Evolutionary conservation across 2,113 vertebrate species (phyloP).

Genomic region (Takifugu flavidus): DNA sequence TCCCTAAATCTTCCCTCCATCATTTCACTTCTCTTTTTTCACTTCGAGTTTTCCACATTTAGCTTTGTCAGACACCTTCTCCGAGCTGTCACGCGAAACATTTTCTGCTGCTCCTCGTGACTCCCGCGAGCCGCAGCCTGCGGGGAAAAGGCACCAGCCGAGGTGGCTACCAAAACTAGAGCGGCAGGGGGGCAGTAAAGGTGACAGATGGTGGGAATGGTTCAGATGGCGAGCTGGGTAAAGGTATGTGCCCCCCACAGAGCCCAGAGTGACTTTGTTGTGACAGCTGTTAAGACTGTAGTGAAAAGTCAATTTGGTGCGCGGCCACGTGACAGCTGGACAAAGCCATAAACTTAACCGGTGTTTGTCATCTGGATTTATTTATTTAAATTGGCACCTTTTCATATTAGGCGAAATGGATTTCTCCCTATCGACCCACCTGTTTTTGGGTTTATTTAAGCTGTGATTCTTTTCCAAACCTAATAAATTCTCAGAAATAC

Average conservation of each 20-base stretch:
- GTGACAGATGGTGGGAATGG: slow-evolving; percentile 33
- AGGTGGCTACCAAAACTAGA: slow-evolving; percentile 32
- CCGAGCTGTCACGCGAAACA: neutral
- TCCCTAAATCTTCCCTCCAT: neutral
- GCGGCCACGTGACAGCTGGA: slow-evolving; percentile 11
- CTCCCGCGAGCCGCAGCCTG: slow-evolving; percentile 8
- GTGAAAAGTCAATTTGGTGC: slow-evolving; percentile 24
- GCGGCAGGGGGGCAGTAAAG: slow-evolving; percentile 15
- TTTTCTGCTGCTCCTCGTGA: neutral
- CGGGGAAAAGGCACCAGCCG: slow-evolving; percentile 9
- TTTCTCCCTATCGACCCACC: too few species aligned
- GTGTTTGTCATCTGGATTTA: neutral
- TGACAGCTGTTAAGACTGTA: slow-evolving; percentile 39
- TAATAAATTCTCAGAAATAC: too few species aligned
- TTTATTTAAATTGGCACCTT: too few species aligned
- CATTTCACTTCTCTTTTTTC: slow-evolving; percentile 2
- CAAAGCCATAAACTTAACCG: neutral
- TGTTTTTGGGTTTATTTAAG: too few species aligned
- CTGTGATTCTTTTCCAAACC: too few species aligned
- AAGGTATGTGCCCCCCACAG: slow-evolving; percentile 3
- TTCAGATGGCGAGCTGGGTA: slow-evolving; percentile 31
- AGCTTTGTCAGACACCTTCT: too few species aligned
- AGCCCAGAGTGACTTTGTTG: slow-evolving; percentile 28
- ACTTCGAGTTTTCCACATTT: neutral
- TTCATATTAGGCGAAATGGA: too few species aligned